Evolutionary conservation across 1,140 invertebrate species (phyloP), one percentile per base, ranked within the genome.

Genomic region (Pentalonia nigronervosa): DNA sequence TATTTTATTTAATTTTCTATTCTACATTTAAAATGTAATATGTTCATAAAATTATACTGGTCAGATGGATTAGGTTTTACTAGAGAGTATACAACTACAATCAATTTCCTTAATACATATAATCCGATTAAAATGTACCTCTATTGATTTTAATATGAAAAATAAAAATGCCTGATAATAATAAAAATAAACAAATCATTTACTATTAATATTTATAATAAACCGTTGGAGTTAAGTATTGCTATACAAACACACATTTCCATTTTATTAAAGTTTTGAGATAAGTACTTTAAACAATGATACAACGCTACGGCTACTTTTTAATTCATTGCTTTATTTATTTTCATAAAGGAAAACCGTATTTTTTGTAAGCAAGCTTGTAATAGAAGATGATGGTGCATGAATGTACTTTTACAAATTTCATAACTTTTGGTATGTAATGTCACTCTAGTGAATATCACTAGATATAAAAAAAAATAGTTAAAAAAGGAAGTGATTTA

Each of bases 301-400:
- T 88, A 34, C 34, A 53, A 88, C 34, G n/a, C 21, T 88, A 88
- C 36, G 86, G 53, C 86, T 88, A 25, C 47, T 50, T 50, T 88
- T 88, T 50, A 30, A 88, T 88, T 87, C 87, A 21, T 21, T 7
- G 1, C 1, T 25, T 21, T 56, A 34, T 90, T 56, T 56, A 90
- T 56, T 56, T 50, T 21, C 30, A 34, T n/a, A 41, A 36, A 36
- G 20, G 53, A 89, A 60, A 67, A 90, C 11, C 34, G 36, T 56
- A 90, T 56, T 90, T 90, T 60, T 36, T n/a, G n/a, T n/a, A n/a
- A n/a, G 50, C 25, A 36, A 90, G 25, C 23, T 90, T 56, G 60
- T 90, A 90, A 56, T 50, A 20, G 48, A 56, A 56, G 21, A 34
- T 4, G 21, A 30, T 25, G 23, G 30, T 34, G 30, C 36, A 56